Evolutionary conservation across 2,888 invertebrate genomes (phyloP).

Genomic region (Drosophila barbarae): DNA sequence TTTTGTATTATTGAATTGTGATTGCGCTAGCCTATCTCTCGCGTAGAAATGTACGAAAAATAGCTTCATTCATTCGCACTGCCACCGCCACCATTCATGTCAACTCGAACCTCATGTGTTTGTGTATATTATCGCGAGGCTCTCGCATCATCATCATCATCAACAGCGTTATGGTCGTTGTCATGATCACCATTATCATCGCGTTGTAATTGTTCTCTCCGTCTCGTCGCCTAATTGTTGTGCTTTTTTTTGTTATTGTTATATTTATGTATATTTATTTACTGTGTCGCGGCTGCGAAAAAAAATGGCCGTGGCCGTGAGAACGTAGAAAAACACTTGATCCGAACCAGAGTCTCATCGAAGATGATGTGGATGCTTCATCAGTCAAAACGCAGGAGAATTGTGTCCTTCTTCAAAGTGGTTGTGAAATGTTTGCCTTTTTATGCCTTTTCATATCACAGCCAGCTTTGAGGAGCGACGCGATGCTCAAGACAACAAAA

Average conservation of each 20-base stretch:
- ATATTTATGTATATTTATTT: slow-evolving; percentile 36
- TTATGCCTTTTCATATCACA: slow-evolving; percentile 89
- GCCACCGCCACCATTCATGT: slow-evolving; percentile 31
- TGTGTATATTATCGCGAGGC: slow-evolving; percentile 5
- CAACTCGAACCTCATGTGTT: slow-evolving; percentile 13
- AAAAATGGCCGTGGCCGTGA: slow-evolving; percentile 46
- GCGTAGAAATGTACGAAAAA: slow-evolving; percentile 33
- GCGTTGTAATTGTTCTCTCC: slow-evolving; percentile 29
- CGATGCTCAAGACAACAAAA: slow-evolving; percentile 67
- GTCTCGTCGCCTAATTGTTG: slow-evolving; percentile 29
- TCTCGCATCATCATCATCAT: slow-evolving; percentile 5
- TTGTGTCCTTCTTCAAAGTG: slow-evolving; percentile 90
- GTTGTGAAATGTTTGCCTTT: slow-evolving; percentile 87
- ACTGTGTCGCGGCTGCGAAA: slow-evolving; percentile 32
- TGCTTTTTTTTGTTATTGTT: slow-evolving; percentile 15
- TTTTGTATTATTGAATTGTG: slow-evolving; percentile 8
- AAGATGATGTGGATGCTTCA: slow-evolving; percentile 11
- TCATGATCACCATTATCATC: slow-evolving; percentile 40
- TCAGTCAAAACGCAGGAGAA: slow-evolving; percentile 53
- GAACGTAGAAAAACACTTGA: slow-evolving; percentile 34
- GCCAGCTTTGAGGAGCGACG: slow-evolving; percentile 98
- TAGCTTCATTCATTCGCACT: slow-evolving; percentile 30
- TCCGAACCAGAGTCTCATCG: slow-evolving; percentile 19
- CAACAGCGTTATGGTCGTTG: slow-evolving; percentile 8
- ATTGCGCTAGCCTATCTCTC: slow-evolving; percentile 10